phyloP scores from a whole-genome alignment of 2,888 invertebrate genomes.

The Drosophila kuntzei region DNA sequence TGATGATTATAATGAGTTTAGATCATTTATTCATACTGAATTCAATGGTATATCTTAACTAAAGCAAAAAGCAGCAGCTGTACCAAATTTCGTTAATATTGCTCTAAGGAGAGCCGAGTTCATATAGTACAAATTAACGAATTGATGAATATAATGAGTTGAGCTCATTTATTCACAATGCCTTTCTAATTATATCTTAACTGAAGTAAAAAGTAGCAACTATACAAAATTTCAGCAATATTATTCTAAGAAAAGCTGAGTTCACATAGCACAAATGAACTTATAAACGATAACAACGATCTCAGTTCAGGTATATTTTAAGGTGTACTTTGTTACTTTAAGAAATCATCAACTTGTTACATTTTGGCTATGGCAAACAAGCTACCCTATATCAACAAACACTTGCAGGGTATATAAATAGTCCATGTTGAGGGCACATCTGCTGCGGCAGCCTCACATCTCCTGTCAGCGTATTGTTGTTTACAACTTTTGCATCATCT shows the following conservation, averaged over 20 bases:
- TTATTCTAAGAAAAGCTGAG: too few relatives aligned
- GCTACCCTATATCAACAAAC: neutral
- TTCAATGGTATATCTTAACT: neutral
- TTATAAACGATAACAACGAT: neutral
- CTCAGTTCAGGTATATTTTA: neutral
- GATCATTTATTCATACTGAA: neutral
- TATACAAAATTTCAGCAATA: too few relatives aligned
- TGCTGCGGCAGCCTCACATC: slow-evolving; percentile 30
- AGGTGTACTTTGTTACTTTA: neutral
- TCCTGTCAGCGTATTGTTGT: slow-evolving; percentile 35
- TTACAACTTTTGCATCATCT: slow-evolving; percentile 35
- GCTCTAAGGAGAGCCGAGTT: neutral
- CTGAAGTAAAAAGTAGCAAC: too few relatives aligned
- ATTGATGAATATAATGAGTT: neutral
- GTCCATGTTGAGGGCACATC: slow-evolving; percentile 21
- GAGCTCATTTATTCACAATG: neutral
- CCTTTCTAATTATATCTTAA: neutral
- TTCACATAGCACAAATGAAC: too few relatives aligned
- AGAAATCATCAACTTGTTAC: neutral
- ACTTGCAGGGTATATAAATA: slow-evolving; percentile 7
- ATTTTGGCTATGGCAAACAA: neutral
- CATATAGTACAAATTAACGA: neutral
- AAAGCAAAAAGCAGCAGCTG: too few relatives aligned
- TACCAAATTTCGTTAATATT: neutral
- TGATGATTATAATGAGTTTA: neutral